Base-by-base conservation (phyloP, 2,888 invertebrate species). In the Drosophila trichaetosa region DNA sequence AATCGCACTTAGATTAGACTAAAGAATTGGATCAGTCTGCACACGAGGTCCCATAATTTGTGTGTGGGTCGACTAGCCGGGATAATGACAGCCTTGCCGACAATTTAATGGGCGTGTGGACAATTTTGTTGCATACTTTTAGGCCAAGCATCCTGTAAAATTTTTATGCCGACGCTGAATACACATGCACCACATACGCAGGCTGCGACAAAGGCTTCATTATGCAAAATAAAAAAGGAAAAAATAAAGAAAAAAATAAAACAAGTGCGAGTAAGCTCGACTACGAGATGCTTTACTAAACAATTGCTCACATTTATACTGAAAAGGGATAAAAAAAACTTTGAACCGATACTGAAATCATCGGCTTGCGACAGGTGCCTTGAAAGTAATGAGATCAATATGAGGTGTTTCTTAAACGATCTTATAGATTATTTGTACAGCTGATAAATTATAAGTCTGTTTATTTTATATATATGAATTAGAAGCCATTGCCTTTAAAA, bases 51-150 rank as follows among this genome's bases (percentile, higher is more conserved):
- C 48, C 27, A 58, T 46, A 72, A 67, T 60, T 34, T 64, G 49
- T 51, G 27, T 46, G 36, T 42, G 31, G 59, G 62, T 54, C 40
- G 42, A 34, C 53, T 63, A 65, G 74, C 52, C 84, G 60, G 73
- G 63, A 68, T 76, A 79, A 89, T 79, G 79, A 69, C 71, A 70
- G 31, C 42, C 49, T 61, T 49, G 57, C 33, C 48, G 13, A 29
- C 65, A 69, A 66, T 71, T 79, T 80, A 42, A 71, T 80, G 53
- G 59, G 34, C 56, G 49, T 60, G 59, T 51, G 60, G 54, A 65
- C 65, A 67, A 74, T 40, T 79, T 79, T 46, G 75, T 68, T 82
- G 87, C 89, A 89, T 75, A 89, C 79, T 75, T 80, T 59, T 27
- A 48, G 68, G 54, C 36, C 16, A 6, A 33, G 38, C 24, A 16